Conservation (phyloP, 2,113 vertebrate genomes). For the Macrotis lagotis region DNA sequence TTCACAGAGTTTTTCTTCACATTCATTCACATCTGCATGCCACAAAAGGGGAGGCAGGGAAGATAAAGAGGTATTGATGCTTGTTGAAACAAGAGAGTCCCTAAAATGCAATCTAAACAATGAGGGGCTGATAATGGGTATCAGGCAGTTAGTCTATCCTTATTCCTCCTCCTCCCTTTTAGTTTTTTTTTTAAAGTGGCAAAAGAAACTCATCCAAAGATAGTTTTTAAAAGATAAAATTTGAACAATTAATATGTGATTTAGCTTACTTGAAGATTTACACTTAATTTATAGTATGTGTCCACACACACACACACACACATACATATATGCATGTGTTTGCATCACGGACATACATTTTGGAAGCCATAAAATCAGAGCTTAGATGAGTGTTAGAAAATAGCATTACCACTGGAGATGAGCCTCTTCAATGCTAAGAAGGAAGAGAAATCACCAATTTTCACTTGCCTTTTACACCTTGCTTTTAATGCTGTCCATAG, state of each 20-base stretch:
- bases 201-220: not conserved
- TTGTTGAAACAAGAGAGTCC: not conserved
- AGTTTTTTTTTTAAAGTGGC: not conserved
- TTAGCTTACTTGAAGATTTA: not conserved
- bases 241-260: not conserved
- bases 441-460: not conserved
- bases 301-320: no score
- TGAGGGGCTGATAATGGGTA: not conserved
- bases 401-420: not conserved
- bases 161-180: not conserved
- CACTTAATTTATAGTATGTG: not conserved
- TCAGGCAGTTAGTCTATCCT: not conserved
- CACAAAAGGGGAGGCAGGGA: constrained; percentile 8
- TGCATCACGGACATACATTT: not conserved
- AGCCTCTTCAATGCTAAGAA: not conserved
- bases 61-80: not conserved
- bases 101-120: not conserved
- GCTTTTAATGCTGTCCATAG: not conserved
- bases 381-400: not conserved
- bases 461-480: not conserved
- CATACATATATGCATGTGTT: no score
- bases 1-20: constrained; percentile 88
- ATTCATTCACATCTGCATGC: constrained; percentile 93
- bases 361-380: not conserved
- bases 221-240: not conserved